Evolutionary conservation across 2,797 vertebrate species (phyloP), one percentile per base, ranked within the genome.

Genomic region (Momotus momota): DNA sequence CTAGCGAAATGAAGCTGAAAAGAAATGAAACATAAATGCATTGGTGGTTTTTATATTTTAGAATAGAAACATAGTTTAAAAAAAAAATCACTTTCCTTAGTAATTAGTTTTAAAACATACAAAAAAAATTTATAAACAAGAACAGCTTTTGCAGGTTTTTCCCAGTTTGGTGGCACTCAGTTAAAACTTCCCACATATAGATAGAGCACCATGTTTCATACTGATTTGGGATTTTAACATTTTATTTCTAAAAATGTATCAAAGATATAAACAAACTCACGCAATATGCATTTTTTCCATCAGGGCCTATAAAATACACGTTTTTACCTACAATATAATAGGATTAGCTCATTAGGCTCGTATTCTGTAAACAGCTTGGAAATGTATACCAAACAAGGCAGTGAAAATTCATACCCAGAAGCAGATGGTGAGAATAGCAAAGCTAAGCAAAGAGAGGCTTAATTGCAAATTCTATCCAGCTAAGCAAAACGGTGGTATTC

Each of bases 381-480:
- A 94, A 92, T 92, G 86, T 94, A 93, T 94, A 95, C 85, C 84
- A 95, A 96, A 96, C 93, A 96, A 96, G 84, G 22, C 90, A 94
- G 78, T 89, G 77, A 91, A 94, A 96, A 95, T 91, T 95, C 96
- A 95, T 95, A 91, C 69, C 86, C 95, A 96, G 95, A 96, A 96
- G 91, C 95, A 96, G 95, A 96, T 97, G 97, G 96, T 92, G 94
- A 97, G 91, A 96, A 96, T 29, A 94, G 95, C 95, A 93, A 94
- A 96, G 93, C 95, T 88, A 95, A 97, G 93, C 96, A 93, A 88
- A 96, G 95, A 71, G 86, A 90, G 60, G 80, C 66, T 96, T 95
- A 95, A 95, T 86, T 94, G 84, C 75, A 91, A 94, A 95, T 95
- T 93, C 84, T 88, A 70, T 72, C 90, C 86, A 95, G 57, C 86